Conservation (phyloP, 2,888 invertebrate species). For the Orchestes rusci region DNA sequence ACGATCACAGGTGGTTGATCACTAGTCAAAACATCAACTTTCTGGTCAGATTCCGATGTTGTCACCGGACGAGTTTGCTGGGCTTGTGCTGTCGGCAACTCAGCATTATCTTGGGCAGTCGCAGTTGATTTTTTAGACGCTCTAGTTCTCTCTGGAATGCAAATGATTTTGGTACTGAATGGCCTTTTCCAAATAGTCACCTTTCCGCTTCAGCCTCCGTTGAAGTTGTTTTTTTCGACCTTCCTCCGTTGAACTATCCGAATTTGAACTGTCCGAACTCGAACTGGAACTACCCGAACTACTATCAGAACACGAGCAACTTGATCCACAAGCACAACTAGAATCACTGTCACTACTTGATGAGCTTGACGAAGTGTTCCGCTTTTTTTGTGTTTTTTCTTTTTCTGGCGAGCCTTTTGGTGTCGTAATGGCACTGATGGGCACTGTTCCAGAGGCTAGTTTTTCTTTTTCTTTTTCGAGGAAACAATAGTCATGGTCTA, state of each 20-base stretch:
- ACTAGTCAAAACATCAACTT: constrained; percentile 2
- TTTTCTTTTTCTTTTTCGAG: constrained; percentile 24
- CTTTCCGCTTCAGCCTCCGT: constrained; percentile 42
- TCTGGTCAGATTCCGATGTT: constrained; percentile 34
- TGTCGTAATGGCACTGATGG: constrained; percentile 5
- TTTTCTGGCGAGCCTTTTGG: constrained; percentile 9
- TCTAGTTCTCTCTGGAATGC: constrained; percentile 38
- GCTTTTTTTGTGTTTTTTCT: constrained; percentile 33
- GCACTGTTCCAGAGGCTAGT: constrained; percentile 33
- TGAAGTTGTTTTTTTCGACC: constrained; percentile 40
- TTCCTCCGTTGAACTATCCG: constrained; percentile 56
- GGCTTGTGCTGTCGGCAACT: not conserved
- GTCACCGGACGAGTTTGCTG: constrained; percentile 34
- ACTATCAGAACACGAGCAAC: constrained; percentile 66
- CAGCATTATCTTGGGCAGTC: too few species aligned
- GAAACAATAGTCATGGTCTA: constrained; percentile 45
- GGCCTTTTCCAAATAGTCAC: too few species aligned
- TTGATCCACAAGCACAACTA: constrained; percentile 75
- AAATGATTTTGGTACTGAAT: too few species aligned
- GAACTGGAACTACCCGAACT: constrained; percentile 53
- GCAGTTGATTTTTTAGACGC: constrained; percentile 40
- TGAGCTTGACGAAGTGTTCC: constrained; percentile 57
- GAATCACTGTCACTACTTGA: constrained; percentile 68
- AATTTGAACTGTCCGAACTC: constrained; percentile 48
- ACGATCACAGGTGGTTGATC: constrained; percentile 22